Evolutionary conservation across 2,797 vertebrate genomes (phyloP).

Genomic region (Gymnothorax reevesii): DNA sequence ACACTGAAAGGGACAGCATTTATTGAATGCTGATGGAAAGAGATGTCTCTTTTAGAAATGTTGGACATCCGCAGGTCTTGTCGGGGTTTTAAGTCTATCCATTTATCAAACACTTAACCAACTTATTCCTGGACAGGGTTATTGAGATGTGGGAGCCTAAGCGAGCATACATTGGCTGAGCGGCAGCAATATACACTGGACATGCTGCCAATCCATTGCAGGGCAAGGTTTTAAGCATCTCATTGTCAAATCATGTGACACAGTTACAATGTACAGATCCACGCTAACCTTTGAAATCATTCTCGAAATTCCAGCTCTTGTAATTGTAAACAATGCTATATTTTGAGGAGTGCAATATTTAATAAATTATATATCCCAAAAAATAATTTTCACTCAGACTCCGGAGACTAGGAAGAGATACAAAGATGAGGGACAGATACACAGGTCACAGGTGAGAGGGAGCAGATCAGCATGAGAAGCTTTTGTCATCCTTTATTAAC

Average conservation of each 20-base stretch:
- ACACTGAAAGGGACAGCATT: background rate
- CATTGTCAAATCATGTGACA: background rate
- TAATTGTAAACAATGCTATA: background rate
- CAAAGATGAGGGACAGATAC: background rate
- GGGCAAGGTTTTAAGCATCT: background rate
- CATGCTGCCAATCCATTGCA: too few relatives aligned
- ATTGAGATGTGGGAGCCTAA: too few relatives aligned
- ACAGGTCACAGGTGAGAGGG: background rate
- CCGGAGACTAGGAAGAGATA: too few relatives aligned
- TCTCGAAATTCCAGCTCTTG: background rate
- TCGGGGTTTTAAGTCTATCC: too few relatives aligned
- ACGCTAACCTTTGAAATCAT: background rate
- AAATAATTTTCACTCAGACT: too few relatives aligned
- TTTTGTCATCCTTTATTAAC: conserved; percentile 86
- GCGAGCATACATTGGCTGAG: too few relatives aligned
- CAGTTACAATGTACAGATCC: background rate
- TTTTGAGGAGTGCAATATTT: background rate
- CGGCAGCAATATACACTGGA: too few relatives aligned
- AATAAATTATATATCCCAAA: background rate
- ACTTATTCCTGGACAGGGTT: too few relatives aligned
- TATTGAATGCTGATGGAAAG: background rate
- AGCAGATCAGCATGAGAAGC: conserved; percentile 41
- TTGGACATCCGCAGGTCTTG: background rate
- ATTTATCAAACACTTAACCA: too few relatives aligned
- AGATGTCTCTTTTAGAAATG: background rate